Evolutionary conservation across 2,113 vertebrate species (phyloP).

Genomic region (Ptychochromis oligacanthus): DNA sequence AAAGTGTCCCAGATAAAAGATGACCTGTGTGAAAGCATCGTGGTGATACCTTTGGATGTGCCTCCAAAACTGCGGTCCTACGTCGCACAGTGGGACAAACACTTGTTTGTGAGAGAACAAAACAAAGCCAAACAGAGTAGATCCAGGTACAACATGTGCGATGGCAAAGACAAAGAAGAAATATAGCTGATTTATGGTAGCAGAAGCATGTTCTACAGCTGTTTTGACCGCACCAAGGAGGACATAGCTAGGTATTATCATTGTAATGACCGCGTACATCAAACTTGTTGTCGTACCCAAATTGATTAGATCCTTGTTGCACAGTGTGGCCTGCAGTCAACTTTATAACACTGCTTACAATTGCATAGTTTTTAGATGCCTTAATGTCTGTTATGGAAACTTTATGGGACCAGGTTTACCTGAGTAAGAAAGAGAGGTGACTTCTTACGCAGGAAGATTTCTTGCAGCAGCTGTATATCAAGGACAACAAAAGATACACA

Average conservation of each 20-base stretch:
- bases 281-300: neutral
- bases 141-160: neutral
- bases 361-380: neutral
- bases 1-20: neutral
- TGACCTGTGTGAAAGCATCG: neutral
- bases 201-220: neutral
- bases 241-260: slow-evolving; percentile 2
- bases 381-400: neutral
- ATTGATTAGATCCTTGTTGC: neutral
- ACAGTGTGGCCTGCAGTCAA: neutral
- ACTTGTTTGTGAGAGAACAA: neutral
- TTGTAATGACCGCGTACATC: neutral
- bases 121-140: neutral
- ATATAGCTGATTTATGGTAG: neutral
- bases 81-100: neutral
- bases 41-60: neutral
- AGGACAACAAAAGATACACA: neutral
- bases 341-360: neutral
- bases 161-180: neutral
- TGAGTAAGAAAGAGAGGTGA: neutral
- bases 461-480: neutral
- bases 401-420: neutral
- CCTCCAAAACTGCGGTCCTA: neutral
- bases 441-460: no score
- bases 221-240: neutral